Evolutionary conservation across 2,888 invertebrate species (phyloP).

Genomic region (Ornithoptera priamus): DNA sequence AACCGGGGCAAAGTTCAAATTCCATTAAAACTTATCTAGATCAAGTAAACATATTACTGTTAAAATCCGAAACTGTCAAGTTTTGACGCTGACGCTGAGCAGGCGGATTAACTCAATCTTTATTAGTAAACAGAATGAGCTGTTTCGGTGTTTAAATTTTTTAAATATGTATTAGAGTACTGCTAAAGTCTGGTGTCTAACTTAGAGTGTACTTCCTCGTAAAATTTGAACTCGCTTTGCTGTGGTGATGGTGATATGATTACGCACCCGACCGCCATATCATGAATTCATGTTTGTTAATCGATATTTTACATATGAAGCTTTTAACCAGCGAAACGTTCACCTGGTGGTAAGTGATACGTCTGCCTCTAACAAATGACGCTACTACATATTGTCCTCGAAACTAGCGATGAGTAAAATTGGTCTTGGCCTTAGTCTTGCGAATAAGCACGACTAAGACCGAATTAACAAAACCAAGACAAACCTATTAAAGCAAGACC

Average conservation of each 20-base stretch:
- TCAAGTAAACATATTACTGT: slow-evolving; percentile 9
- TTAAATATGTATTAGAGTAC: slow-evolving; percentile 30
- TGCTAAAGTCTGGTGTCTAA: neutral
- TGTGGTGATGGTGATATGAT: slow-evolving; percentile 10
- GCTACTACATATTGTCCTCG: too few species aligned
- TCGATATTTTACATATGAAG: too few species aligned
- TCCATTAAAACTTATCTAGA: slow-evolving; percentile 13
- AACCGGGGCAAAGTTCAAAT: neutral
- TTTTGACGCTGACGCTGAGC: slow-evolving; percentile 19
- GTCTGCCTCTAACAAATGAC: too few species aligned
- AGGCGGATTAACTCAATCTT: slow-evolving; percentile 19
- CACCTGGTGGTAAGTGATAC: too few species aligned
- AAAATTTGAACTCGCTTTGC: slow-evolving; percentile 18
- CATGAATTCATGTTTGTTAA: too few species aligned
- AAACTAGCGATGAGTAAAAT: too few species aligned
- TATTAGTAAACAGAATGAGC: slow-evolving; percentile 24
- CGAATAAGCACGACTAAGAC: too few species aligned
- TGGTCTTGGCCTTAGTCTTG: too few species aligned
- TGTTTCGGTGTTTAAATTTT: slow-evolving; percentile 23
- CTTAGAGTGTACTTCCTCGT: slow-evolving; percentile 22
- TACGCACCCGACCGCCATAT: neutral
- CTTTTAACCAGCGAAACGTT: too few species aligned
- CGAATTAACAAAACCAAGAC: too few species aligned
- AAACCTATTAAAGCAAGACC: too few species aligned
- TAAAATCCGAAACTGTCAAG: slow-evolving; percentile 3